Conservation (phyloP, 2,888 invertebrate species). For the Dastarcus helophoroides region DNA sequence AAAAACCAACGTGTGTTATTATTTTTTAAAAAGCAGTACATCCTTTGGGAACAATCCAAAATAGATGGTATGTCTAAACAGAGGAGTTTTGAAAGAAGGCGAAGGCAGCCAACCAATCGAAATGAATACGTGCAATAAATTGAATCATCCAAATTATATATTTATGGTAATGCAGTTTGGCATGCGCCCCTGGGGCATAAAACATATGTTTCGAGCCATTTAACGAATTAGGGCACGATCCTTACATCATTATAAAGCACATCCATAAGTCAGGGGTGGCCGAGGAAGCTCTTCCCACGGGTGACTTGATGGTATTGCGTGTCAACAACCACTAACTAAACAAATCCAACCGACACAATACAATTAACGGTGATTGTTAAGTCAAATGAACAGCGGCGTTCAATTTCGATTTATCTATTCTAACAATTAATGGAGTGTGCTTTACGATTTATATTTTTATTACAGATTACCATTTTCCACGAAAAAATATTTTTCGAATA, state of each 20-base stretch:
- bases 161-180: conserved; percentile 12
- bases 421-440: too few relatives aligned
- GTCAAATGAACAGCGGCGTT: conserved; percentile 26
- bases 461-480: too few relatives aligned
- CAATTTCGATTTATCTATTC: too few relatives aligned
- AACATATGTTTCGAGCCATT: conserved; percentile 39
- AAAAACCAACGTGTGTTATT: conserved; percentile 10
- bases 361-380: conserved; percentile 31
- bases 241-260: conserved; percentile 27
- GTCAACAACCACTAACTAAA: conserved; percentile 33
- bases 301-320: conserved; percentile 30
- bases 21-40: too few relatives aligned
- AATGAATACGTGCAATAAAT: too few relatives aligned
- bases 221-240: conserved; percentile 38
- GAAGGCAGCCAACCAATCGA: too few relatives aligned
- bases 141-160: conserved; percentile 12
- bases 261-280: conserved; percentile 17
- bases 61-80: too few relatives aligned
- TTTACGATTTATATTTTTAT: too few relatives aligned
- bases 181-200: conserved; percentile 16
- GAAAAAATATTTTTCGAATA: too few relatives aligned
- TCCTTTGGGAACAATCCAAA: too few relatives aligned
- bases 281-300: conserved; percentile 29
- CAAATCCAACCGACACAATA: conserved; percentile 25
- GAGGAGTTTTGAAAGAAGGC: too few relatives aligned